These are phyloP conservation scores for Paragorgia papillata DNA, from an alignment of 92 coral and sea anemone genomes.

Conservation along the genomic window DNA sequence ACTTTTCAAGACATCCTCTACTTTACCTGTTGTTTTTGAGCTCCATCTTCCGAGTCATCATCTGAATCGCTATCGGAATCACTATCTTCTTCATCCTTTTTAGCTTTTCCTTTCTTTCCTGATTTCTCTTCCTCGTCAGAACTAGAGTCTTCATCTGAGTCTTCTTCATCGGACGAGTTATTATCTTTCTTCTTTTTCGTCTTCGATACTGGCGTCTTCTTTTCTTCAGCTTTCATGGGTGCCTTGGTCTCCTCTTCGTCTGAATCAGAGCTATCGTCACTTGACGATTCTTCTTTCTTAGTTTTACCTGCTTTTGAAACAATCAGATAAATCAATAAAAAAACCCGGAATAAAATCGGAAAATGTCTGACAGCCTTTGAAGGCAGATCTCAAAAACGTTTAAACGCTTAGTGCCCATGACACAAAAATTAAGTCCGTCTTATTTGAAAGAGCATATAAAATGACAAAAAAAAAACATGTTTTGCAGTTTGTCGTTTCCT, in stretches of 20 bases:
- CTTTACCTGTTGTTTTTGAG: constrained; percentile 2
- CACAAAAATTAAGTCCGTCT: no score
- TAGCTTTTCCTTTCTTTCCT: constrained; percentile 10
- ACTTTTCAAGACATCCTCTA: no score
- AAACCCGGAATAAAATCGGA: no score
- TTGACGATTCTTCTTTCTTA: constrained; percentile 26
- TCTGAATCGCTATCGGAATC: constrained; percentile 42
- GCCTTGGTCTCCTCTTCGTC: constrained; percentile 44
- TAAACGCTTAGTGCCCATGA: no score
- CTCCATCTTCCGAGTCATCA: constrained; percentile 22
- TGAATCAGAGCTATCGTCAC: constrained; percentile 45
- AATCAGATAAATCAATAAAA: no score
- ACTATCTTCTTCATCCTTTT: constrained; percentile 30
- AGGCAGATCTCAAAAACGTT: no score
- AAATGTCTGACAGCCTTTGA: no score
- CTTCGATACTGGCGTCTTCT: constrained; percentile 26
- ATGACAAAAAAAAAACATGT: no score
- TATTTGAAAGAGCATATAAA: no score
- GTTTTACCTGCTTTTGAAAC: constrained; percentile 32
- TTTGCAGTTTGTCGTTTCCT: no score
- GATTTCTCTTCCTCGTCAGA: constrained; percentile 39
- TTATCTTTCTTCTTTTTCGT: constrained; percentile 38
- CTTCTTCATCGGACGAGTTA: constrained; percentile 48
- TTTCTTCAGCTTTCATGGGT: constrained; percentile 25
- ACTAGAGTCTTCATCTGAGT: constrained; percentile 48